Evolutionary conservation across 2,888 invertebrate genomes (phyloP).

Genomic region (Drosophila rubida): DNA sequence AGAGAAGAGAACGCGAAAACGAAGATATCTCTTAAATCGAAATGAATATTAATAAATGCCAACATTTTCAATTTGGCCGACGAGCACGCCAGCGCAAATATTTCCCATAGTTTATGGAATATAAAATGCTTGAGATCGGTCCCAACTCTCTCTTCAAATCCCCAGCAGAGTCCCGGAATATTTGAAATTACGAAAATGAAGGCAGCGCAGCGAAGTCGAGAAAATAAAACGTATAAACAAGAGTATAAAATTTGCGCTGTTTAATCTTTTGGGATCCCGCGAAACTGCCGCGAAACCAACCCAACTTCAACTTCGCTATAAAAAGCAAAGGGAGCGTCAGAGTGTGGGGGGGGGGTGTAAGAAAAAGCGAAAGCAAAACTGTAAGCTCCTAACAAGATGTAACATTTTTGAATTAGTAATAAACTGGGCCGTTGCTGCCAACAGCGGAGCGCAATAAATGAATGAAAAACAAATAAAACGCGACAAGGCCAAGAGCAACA

Average conservation of each 20-base stretch:
- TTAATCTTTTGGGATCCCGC: slow-evolving; percentile 60
- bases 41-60: slow-evolving; percentile 76
- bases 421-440: slow-evolving; percentile 64
- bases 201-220: slow-evolving; percentile 9
- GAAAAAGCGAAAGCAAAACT: slow-evolving; percentile 10
- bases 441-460: slow-evolving; percentile 63
- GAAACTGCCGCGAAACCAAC: slow-evolving; percentile 22
- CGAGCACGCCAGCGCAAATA: slow-evolving; percentile 4
- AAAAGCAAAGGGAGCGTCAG: not conserved
- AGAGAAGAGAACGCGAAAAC: not conserved
- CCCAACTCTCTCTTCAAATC: slow-evolving; percentile 22
- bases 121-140: slow-evolving; percentile 51
- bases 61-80: slow-evolving; percentile 53
- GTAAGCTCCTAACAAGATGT: slow-evolving; percentile 64
- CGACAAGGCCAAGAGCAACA: slow-evolving; percentile 32
- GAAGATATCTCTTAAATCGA: slow-evolving; percentile 53
- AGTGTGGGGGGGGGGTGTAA: not conserved
- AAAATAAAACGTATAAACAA: slow-evolving; percentile 46
- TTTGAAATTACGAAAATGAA: slow-evolving; percentile 66
- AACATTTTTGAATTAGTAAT: slow-evolving; percentile 78
- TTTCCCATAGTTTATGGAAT: slow-evolving; percentile 23
- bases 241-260: slow-evolving; percentile 44
- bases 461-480: slow-evolving; percentile 68
- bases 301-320: slow-evolving; percentile 7
- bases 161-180: slow-evolving; percentile 61